Evolutionary conservation across 2,113 vertebrate species (phyloP).

Genomic region (Indri indri): DNA sequence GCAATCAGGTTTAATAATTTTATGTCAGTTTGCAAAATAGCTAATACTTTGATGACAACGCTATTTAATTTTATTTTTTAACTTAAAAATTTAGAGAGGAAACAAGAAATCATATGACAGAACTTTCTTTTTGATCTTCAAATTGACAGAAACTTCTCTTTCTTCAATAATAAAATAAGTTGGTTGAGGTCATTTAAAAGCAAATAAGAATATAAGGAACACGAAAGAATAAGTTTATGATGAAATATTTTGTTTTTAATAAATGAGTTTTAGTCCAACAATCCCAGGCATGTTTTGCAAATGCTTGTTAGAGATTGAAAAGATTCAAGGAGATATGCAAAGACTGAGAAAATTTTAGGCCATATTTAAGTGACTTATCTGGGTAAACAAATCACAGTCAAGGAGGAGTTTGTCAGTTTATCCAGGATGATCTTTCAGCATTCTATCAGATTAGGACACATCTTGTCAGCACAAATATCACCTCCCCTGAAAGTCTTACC

Average conservation of each 20-base stretch:
- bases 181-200: neutral
- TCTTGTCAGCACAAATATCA: neutral
- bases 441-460: neutral
- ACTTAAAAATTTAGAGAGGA: neutral
- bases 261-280: neutral
- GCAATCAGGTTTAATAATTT: neutral
- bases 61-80: conserved; percentile 40
- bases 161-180: neutral
- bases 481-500: neutral
- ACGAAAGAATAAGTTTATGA: neutral
- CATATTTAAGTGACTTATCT: neutral
- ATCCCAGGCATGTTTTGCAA: neutral
- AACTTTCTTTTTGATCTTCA: conserved; percentile 42
- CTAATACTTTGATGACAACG: conserved; percentile 26
- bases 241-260: neutral
- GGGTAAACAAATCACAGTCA: neutral
- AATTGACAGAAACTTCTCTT: neutral
- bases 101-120: neutral
- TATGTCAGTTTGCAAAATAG: neutral
- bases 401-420: neutral
- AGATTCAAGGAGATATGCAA: neutral
- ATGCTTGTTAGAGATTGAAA: neutral
- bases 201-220: neutral
- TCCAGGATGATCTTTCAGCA: neutral
- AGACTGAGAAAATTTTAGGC: neutral